Evolutionary conservation across 1,140 invertebrate genomes (phyloP), one percentile per base, ranked within the genome.

Genomic region (Drosophila fuyamai): DNA sequence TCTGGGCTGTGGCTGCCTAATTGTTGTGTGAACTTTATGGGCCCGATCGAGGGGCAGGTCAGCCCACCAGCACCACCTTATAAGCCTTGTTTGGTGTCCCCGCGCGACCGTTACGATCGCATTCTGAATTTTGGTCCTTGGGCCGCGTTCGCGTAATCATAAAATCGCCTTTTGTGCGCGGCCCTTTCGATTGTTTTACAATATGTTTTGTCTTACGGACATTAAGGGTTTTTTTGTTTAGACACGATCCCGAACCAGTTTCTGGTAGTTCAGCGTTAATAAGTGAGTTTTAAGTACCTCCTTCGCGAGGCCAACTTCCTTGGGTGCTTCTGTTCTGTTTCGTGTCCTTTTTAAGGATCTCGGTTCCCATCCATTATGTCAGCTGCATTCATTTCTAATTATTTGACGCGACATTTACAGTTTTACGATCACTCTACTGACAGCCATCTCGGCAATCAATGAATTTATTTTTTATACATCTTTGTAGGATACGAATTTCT

Each of bases 211-310:
- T 88, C 75, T 74, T 78, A 58, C 56, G 73, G 67, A 61, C 65
- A 83, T 75, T 89, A 88, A 88, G 84, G 84, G 84, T 84, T 90
- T 88, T 88, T 88, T 88, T 88, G 84, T 88, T 89, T 84, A 48
- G 40, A 53, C 55, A 71, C 68, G 74, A 76, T 58, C 50, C 61
- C 63, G 68, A 76, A 76, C 59, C 71, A 75, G 71, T 76, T 83
- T 58, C 36, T 13, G 29, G 46, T 53, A 59, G 48, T 57, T 72
- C 48, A 81, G 62, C 67, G 62, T 81, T 85, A 86, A 85, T 86
- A 86, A 86, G 78, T 85, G 68, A 81, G 57, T 73, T 78, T 81
- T 78, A 86, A 81, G 63, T 86, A 72, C 57, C 50, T 44, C 46
- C 16, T 40, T 27, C 66, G 48, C 81, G 67, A 72, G 83, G 58